Conservation (phyloP, 2,113 vertebrate genomes). For the Lanius ludovicianus region DNA sequence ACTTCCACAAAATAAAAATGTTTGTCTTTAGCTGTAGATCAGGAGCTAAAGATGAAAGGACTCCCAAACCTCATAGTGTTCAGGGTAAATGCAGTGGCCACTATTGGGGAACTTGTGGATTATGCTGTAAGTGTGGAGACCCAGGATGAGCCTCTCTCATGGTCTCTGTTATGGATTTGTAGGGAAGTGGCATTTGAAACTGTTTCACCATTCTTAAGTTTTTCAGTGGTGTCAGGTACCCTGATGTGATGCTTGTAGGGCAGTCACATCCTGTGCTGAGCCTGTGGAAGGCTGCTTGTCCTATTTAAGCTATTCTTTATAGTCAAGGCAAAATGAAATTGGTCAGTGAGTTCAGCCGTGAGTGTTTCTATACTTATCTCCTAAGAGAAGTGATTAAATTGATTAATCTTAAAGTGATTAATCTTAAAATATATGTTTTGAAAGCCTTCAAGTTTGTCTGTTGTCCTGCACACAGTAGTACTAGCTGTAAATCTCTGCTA, state of each 20-base stretch:
- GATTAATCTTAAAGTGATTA: background rate
- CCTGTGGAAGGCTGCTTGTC: background rate
- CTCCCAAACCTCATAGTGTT: background rate
- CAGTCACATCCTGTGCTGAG: background rate
- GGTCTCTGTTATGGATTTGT: background rate
- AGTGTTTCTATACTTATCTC: background rate
- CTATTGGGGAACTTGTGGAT: background rate
- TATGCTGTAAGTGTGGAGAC: rapidly evolving
- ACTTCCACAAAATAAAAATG: background rate
- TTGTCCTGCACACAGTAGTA: background rate
- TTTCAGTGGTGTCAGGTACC: background rate
- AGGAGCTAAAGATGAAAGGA: background rate
- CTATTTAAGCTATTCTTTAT: background rate
- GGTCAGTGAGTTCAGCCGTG: background rate
- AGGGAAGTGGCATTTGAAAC: background rate
- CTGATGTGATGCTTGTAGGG: background rate
- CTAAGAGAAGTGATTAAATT: background rate
- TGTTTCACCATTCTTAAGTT: background rate
- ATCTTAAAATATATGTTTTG: background rate
- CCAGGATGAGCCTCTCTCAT: background rate
- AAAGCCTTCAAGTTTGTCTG: background rate
- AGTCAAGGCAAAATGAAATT: background rate
- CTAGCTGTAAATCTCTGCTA: background rate
- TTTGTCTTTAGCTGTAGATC: background rate
- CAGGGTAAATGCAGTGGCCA: background rate